Evolutionary conservation across 2,113 vertebrate species (phyloP).

Genomic region (Chrysochloris asiatica): DNA sequence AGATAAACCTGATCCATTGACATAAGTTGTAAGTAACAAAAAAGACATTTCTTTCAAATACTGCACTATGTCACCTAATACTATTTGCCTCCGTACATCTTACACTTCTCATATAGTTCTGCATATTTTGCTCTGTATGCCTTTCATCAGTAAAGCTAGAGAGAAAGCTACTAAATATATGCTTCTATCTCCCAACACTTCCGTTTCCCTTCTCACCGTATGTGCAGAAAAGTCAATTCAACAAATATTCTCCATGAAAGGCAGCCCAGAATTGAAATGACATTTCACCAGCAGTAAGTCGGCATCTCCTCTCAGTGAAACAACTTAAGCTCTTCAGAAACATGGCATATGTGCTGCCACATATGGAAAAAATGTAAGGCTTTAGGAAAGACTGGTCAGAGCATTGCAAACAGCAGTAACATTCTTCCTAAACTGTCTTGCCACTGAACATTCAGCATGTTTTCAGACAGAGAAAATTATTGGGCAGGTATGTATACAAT

Average conservation of each 20-base stretch:
- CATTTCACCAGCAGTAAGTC: conserved; percentile 62
- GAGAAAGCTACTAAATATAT: background rate
- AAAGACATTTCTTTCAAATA: background rate
- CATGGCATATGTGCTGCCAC: background rate
- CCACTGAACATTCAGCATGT: background rate
- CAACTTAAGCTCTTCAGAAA: background rate
- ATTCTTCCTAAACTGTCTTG: background rate
- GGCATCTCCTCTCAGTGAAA: conserved; percentile 36
- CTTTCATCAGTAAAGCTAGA: background rate
- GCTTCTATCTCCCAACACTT: conserved; percentile 36
- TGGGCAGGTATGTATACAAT: background rate
- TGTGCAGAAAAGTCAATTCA: conserved; percentile 61
- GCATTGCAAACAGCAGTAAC: background rate
- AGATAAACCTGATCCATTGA: conserved; percentile 5
- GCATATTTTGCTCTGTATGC: background rate
- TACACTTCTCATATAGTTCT: background rate
- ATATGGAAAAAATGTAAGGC: background rate
- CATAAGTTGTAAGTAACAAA: background rate
- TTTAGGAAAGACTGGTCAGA: background rate
- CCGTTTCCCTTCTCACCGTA: conserved; percentile 50
- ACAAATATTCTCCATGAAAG: conserved; percentile 53
- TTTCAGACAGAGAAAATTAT: conserved; percentile 40
- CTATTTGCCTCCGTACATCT: background rate
- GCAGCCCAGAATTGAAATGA: conserved; percentile 43
- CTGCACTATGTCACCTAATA: background rate